Base-by-base conservation (phyloP, 2,113 vertebrate genomes). In the Amazona vittata region DNA sequence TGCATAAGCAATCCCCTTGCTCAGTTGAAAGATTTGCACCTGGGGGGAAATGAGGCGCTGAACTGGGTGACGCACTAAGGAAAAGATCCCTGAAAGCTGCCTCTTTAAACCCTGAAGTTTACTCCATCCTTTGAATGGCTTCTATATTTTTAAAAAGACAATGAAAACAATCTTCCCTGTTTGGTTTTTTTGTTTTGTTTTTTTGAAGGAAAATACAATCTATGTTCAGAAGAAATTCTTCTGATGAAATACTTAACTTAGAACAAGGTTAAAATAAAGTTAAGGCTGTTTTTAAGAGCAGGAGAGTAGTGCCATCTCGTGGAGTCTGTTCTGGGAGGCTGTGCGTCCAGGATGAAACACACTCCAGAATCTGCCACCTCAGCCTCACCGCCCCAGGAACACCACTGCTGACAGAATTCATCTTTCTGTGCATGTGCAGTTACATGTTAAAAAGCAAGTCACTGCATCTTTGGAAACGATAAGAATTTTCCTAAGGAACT, bases 291-390 rank as follows among this genome's bases (percentile, higher is more conserved):
- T 63, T 3, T 29, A 97, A 98, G 82, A 60, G 94, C 88, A 89
- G 97, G 97, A 44, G 16, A 7, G 95, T 97, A 98, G 79, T 98
- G 98, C 98, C 98, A 98, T 97, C 98, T 98, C 91, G 98, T 97
- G 98, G 98, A 94, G 41, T 2, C 1, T 53, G 80, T 0, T 15
- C 80, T 6, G 76, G 52, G 29, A 50, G 80, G 68, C 55, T 1
- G 7, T 2, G 13, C 74, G 18, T 68, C 24, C 0, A 6, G 25
- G 21, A 20, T 4, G 65, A 10, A 64, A 25, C 5, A 6, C 20
- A 1, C 11, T 41, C 12, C 53, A 4, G 62, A 29, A 46, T 21
- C 28, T 1, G 1, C 11, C 39, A 8, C 31, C 46, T 11, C 2
- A 1, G 5, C 67, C 44, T 49, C 4, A 9, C 33, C 3, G 5